A percentile compares a stretch with the other conserved stretches of the same genome.
Conservation (phyloP, 2,888 invertebrate genomes). For the Rotaria magnacalcarata region DNA sequence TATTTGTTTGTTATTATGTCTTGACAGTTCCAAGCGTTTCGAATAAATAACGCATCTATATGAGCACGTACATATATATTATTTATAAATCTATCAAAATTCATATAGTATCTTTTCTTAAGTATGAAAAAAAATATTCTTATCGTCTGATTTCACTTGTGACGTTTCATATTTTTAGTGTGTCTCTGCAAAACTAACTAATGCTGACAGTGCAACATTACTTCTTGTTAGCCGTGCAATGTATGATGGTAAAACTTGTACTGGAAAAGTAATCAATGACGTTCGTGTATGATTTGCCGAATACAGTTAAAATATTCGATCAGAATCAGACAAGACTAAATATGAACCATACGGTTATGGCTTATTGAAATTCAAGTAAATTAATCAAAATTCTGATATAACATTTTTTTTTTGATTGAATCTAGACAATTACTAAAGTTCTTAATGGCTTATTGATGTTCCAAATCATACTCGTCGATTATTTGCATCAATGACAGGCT, state of each 20-base stretch:
- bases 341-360: neutral
- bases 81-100: neutral
- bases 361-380: neutral
- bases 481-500: neutral
- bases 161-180: neutral
- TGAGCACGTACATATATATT: neutral
- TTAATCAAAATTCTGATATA: neutral
- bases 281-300: neutral
- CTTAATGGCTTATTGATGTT: neutral
- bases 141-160: no score
- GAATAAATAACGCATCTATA: no score
- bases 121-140: neutral
- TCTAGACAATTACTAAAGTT: neutral
- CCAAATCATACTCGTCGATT: neutral
- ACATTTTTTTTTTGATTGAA: no score
- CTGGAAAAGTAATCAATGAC: neutral
- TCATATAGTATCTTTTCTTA: neutral
- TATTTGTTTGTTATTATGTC: conserved; percentile 16
- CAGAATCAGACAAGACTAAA: neutral
- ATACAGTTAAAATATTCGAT: neutral
- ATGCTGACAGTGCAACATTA: neutral
- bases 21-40: neutral
- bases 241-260: neutral
- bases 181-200: neutral
- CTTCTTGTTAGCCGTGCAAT: neutral